A percentile compares a stretch with the other conserved stretches of the same genome.
These are phyloP conservation scores for Agrochola macilenta DNA, from an alignment of 2,888 invertebrate species.

Conservation along the genomic window DNA sequence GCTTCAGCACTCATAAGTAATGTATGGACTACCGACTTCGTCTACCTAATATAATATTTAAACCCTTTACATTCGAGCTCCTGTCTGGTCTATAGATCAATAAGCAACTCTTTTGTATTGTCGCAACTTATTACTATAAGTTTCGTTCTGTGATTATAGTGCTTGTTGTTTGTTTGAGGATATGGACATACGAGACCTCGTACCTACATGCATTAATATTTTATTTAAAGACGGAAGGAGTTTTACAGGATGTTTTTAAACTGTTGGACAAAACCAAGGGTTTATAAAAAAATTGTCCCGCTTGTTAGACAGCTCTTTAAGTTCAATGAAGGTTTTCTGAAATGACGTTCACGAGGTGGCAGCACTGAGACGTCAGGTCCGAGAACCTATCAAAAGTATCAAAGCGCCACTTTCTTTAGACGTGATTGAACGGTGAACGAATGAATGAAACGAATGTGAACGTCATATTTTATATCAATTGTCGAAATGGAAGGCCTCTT, in stretches of 20 bases:
- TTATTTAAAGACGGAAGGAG: neutral
- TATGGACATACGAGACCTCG: neutral
- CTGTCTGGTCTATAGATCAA: constrained; percentile 20
- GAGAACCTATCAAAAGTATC: too few species aligned
- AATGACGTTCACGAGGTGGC: too few species aligned
- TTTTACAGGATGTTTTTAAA: neutral
- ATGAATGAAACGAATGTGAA: too few species aligned
- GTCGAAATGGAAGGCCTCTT: too few species aligned
- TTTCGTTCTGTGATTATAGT: constrained; percentile 7
- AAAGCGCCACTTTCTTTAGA: too few species aligned
- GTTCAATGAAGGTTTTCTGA: neutral
- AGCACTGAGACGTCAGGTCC: too few species aligned
- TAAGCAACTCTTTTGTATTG: constrained; percentile 20
- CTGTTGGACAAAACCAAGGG: neutral
- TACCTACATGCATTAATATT: neutral
- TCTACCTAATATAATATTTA: constrained; percentile 50
- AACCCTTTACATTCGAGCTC: constrained; percentile 14
- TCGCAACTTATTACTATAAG: constrained; percentile 15
- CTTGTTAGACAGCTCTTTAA: neutral
- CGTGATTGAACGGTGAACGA: too few species aligned
- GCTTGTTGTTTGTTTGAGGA: constrained; percentile 3
- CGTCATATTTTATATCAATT: too few species aligned
- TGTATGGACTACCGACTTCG: constrained; percentile 40
- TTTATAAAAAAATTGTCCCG: neutral
- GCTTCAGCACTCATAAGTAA: constrained; percentile 44